phyloP scores from a whole-genome alignment of 2,113 vertebrate species.

The Rhabdornis inornatus region DNA sequence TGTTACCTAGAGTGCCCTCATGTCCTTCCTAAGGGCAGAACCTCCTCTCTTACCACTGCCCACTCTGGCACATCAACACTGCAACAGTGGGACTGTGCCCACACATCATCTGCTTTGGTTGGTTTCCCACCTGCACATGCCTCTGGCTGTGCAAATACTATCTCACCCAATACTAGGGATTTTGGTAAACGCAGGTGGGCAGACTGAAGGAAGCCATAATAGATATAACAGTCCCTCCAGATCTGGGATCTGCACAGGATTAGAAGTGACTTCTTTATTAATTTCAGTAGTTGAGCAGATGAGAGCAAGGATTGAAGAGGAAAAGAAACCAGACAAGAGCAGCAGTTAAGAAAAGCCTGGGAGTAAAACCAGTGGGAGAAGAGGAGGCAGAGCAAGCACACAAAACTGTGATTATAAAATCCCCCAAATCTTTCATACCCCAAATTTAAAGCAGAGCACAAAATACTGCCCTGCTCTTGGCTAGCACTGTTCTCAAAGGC shows the following conservation, averaged over 20 bases:
- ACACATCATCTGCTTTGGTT: background rate
- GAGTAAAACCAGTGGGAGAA: background rate
- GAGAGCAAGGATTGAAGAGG: background rate
- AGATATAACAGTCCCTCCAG: background rate
- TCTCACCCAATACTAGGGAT: accelerated
- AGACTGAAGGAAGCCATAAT: accelerated
- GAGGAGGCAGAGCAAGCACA: background rate
- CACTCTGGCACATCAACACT: too few species aligned
- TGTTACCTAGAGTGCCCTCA: accelerated
- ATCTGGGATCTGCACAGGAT: background rate
- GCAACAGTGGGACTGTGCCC: too few species aligned
- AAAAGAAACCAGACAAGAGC: background rate
- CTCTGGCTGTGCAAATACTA: accelerated
- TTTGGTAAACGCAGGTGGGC: background rate
- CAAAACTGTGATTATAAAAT: accelerated
- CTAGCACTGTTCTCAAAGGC: background rate
- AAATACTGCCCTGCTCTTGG: background rate
- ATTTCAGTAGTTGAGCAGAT: background rate
- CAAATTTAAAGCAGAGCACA: background rate
- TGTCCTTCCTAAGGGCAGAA: background rate
- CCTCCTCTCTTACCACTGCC: background rate
- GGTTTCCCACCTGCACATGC: background rate
- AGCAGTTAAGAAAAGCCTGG: background rate
- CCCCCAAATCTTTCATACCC: background rate
- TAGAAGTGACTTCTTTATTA: background rate